Evolutionary conservation across 2,888 invertebrate genomes (phyloP).

Genomic region (Globia sparganii): DNA sequence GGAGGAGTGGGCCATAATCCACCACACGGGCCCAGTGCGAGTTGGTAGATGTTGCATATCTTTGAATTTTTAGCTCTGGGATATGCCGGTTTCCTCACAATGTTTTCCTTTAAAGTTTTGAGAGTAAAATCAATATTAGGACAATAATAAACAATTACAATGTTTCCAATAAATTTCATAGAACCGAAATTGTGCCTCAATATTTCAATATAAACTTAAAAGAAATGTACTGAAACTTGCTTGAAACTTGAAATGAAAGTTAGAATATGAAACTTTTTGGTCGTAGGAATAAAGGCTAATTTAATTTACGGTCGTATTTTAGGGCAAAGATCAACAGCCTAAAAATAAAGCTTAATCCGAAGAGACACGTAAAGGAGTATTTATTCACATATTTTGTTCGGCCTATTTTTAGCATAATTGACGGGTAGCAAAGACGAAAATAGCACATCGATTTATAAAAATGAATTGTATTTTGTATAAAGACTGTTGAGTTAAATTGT

Average conservation of each 20-base stretch:
- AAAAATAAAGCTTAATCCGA: background rate
- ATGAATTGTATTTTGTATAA: background rate
- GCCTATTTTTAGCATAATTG: conserved; percentile 29
- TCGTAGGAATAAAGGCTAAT: background rate
- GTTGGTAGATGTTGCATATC: background rate
- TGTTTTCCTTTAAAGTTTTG: background rate
- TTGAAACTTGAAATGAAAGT: background rate
- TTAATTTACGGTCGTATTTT: background rate
- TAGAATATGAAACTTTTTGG: background rate
- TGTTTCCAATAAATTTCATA: background rate
- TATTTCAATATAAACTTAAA: background rate
- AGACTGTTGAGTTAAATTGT: too few species aligned
- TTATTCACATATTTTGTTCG: background rate
- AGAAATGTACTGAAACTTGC: background rate
- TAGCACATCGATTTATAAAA: background rate
- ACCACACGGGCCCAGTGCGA: background rate
- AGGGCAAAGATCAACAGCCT: background rate
- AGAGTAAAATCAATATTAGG: background rate
- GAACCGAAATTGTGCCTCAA: background rate
- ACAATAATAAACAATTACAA: background rate
- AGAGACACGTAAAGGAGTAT: background rate
- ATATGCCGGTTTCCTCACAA: background rate
- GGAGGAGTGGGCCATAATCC: background rate
- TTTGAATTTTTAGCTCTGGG: background rate
- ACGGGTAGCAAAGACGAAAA: background rate